Evolutionary conservation across 2,797 vertebrate species (phyloP), one percentile per base, ranked within the genome.

Genomic region (Tiaroga cobitis): DNA sequence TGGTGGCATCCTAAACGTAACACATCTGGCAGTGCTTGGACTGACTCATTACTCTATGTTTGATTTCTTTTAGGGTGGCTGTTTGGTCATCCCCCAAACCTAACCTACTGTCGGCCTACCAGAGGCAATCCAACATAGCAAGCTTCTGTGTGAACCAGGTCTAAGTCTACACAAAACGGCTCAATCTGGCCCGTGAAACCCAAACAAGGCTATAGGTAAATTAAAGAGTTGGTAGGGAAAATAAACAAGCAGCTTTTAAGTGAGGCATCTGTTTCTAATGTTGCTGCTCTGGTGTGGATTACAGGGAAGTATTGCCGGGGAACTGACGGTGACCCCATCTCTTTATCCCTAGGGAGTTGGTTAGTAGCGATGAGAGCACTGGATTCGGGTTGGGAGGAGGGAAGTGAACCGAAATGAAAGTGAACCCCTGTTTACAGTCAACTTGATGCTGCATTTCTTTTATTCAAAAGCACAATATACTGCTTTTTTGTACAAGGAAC

Each of bases 211-310:
- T 84, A 89, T 89, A 89, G 90, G 84, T 89, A 83, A 82, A 85
- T 83, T 43, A 80, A 84, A 87, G 70, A 84, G 41, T 70, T 83
- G 86, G 83, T 29, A 90, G 43, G 51, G 51, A 76, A 39, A 85
- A 91, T 89, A 91, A 89, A 85, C 82, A 87, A 91, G 86, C 85
- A 90, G 90, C 92, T 73, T 93, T 92, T 83, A 91, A 91, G 89
- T 84, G 82, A 92, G 90, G 94, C 94, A 95, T 95, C 94, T 95
- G 94, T 92, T 95, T 95, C 92, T 92, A 94, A 95, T 95, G 95
- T 91, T 90, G 89, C 88, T 80, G 84, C 90, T 83, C 92, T 93
- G 93, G 95, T 95, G 93, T 96, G 94, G 93, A 95, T 95, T 95
- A 94, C 94, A 93, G 90, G 91, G 88, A 91, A 91, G 92, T 92